Percentiles rank a stretch among this genome's conserved stretches.
Conservation (phyloP, 2,113 vertebrate genomes). For the Microtus pennsylvanicus region DNA sequence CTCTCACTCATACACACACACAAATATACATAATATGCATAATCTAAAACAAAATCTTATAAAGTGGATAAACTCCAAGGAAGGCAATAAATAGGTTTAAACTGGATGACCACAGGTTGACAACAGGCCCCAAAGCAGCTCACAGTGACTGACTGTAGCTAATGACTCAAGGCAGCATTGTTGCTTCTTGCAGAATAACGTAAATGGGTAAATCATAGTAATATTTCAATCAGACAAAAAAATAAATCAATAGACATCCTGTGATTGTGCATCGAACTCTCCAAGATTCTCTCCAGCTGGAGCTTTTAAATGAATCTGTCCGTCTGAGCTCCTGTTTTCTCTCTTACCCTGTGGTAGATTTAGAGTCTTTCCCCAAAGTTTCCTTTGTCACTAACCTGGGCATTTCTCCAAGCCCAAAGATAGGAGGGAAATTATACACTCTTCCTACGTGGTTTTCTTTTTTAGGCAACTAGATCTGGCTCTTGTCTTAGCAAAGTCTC, state of each 20-base stretch:
- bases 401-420: slow-evolving; percentile 89
- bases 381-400: slow-evolving; percentile 87
- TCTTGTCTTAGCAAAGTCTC: slow-evolving; percentile 83
- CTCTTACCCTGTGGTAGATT: slow-evolving; percentile 76
- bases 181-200: slow-evolving; percentile 59
- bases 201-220: slow-evolving; percentile 64
- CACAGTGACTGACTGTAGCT: slow-evolving; percentile 22
- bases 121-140: not conserved
- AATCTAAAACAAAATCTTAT: not conserved
- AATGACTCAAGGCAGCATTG: slow-evolving; percentile 42
- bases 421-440: slow-evolving; percentile 90
- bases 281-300: slow-evolving; percentile 51
- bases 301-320: slow-evolving; percentile 72
- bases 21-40: not conserved
- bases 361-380: slow-evolving; percentile 81
- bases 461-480: slow-evolving; percentile 85
- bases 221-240: slow-evolving; percentile 70
- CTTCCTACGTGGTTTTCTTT: slow-evolving; percentile 89
- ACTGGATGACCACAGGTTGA: not conserved
- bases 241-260: slow-evolving; percentile 64
- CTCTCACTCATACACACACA: not conserved
- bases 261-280: slow-evolving; percentile 50
- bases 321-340: slow-evolving; percentile 76
- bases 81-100: not conserved
- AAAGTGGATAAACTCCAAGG: not conserved